Base-by-base conservation (phyloP, 2,113 vertebrate species). In the Colistium nudipinnis region DNA sequence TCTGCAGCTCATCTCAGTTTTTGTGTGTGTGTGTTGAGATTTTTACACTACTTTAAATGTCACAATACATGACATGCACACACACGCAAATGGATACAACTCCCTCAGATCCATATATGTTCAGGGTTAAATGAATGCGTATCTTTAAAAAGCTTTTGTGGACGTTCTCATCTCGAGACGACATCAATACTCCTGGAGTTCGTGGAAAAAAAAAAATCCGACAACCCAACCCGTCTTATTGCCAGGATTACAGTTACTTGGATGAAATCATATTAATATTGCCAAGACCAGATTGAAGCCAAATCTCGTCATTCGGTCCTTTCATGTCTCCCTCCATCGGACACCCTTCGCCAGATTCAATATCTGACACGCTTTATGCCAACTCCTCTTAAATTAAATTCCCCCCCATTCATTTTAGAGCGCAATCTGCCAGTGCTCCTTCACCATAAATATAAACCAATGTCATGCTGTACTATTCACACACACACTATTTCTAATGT, bases 401-500 rank as follows among this genome's bases (percentile, higher is more conserved):
- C 54, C 49, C 13, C 12, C 0, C 53, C 65, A 82, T 63, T 82
- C 48, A 81, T 48, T 59, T n/a, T n/a, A n/a, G n/a, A n/a, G n/a
- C n/a, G n/a, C n/a, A 31, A 53, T 43, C 55, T 44, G 24, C 30
- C 63, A 28, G 47, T 48, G 36, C 67, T 25, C 52, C 70, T 51
- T 55, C 24, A 19, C 6, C 36, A 60, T 56, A 74, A 73, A 86
- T 67, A 86, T 70, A 78, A 83, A 65, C 76, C 74, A 53, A 51
- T 52, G 75, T 70, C 53, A 41, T 55, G 67, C 79, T 74, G 65
- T 60, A 67, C 69, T 72, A 67, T 76, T 81, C 56, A 55, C 12
- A 83, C 25, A 24, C 30, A 2, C 63, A 69, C 65, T 65, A 74
- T 82, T 88, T 89, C 80, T 66, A 64, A 70, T 43, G 66, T 62